Base-by-base conservation (phyloP, 1,140 invertebrate genomes). In the Papilio polytes region DNA sequence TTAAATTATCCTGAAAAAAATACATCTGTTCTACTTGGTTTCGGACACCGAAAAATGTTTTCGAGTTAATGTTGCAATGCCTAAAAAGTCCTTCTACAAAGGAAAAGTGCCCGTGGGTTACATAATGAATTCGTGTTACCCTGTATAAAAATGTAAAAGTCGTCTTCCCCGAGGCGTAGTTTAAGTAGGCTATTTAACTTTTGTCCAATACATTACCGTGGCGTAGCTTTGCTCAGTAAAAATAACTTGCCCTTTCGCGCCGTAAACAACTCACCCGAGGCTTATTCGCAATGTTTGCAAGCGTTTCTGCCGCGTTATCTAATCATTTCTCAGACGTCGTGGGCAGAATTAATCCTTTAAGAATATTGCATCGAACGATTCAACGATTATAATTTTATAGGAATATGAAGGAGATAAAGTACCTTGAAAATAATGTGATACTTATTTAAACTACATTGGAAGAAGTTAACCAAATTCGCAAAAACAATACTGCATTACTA, bases 161-260 rank as follows among this genome's bases (percentile, higher is more conserved):
- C 56, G 36, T 78, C 59, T 66, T 59, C 31, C 77, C 59, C 12
- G 56, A 78, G 59, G 77, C 59, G 56, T 59, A 59, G 41, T 51
- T 78, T 78, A 78, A 59, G 77, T 41, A 20, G 77, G 31, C 77
- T 78, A 66, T 78, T 78, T 78, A 78, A 78, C 77, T 78, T 78
- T 78, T 46, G 56, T 78, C 56, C 59, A 63, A 78, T 78, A 78
- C 41, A 78, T 78, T 78, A 66, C 77, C 22, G 31, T 78, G 77
- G 56, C 48, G 74, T 63, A 63, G 31, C 56, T 41, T 78, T 78
- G 77, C 44, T 66, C 77, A 66, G 77, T 78, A 78, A 78, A 78
- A 78, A 78, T 78, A 78, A 66, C 56, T 78, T 78, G 77, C 31
- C 59, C 53, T 78, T 78, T 78, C 18, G 44, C 59, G 36, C n/a